Evolutionary conservation across 2,797 vertebrate species (phyloP), one percentile per base, ranked within the genome.

Genomic region (Phalanger gymnotis): DNA sequence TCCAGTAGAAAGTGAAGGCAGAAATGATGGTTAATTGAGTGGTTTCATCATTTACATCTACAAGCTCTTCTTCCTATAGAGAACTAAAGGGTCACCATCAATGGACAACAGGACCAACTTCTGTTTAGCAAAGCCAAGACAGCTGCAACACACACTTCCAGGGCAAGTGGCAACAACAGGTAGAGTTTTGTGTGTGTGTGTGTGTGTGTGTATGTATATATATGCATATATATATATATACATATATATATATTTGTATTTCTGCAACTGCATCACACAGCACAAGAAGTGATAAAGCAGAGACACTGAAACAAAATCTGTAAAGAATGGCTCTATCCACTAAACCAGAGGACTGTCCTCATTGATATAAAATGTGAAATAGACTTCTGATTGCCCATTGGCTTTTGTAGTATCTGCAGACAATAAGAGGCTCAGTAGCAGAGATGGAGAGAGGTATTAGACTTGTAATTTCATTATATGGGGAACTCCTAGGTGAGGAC

Each of bases 111-210:
- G 66, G 58, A 53, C 6, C 92, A 61, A 19, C 54, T 13, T 54
- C 90, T 57, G 81, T 91, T 95, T 51, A 94, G n/a, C n/a, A 95
- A 95, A 96, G 52, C 55, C 47, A 66, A 96, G 58, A 96, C 96
- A 92, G 40, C n/a, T 57, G 95, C 51, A 55, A 2, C 53, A 14
- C 54, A 94, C 73, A 92, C 81, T 81, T 95, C 92, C 54, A 93
- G 81, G 96, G 91, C n/a, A 73, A 95, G 22, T 28, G 81, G 96
- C 94, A 93, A 54, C 90, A 28, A 95, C 92, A 90, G 51, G 89
- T 28, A 54, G 92, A 54, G 19, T 55, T 19, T 54, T 54, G 13
- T 54, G 53, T 54, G 13, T 54, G 3, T 54, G 0, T 54, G 3
- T 19, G 16, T 54, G 13, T 54, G 16, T 54, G 13, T 54, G 4